These are phyloP conservation scores for Lepilemur septentrionalis DNA, from an alignment of 2,797 vertebrate species.

Conservation along the genomic window DNA sequence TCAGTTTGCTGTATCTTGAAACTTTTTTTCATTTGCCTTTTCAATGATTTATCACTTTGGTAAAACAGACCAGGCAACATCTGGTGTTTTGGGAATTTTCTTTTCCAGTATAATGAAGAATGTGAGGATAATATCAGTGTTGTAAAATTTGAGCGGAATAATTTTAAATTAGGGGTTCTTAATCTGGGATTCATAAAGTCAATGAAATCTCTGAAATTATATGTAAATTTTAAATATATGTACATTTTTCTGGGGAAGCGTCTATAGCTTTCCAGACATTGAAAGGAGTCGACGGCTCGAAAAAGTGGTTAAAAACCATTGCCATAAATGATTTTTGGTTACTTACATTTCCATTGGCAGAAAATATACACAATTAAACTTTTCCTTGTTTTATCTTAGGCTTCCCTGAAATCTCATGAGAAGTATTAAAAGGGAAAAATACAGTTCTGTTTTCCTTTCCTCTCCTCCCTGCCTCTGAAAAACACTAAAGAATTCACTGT, in stretches of 20 bases:
- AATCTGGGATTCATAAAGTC: neutral
- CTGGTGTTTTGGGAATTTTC: neutral
- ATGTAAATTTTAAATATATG: neutral
- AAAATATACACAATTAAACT: neutral
- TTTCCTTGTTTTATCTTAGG: neutral
- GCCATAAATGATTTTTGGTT: neutral
- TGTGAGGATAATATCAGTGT: neutral
- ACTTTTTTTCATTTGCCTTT: neutral
- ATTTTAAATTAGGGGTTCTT: slow-evolving; percentile 34
- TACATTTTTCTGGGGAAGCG: neutral
- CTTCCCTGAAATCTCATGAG: neutral
- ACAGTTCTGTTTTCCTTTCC: neutral
- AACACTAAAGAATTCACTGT: neutral
- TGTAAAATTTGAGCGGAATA: neutral
- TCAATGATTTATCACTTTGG: neutral
- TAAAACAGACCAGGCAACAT: neutral
- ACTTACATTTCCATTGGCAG: neutral
- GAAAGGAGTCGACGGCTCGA: neutral
- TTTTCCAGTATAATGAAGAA: neutral
- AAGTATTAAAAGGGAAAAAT: neutral
- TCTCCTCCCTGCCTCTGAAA: neutral
- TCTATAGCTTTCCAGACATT: neutral
- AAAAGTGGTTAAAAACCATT: neutral
- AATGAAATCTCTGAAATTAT: neutral
- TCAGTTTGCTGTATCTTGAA: neutral